Conservation (phyloP, 2,113 vertebrate genomes). For the Grallaria varia region DNA sequence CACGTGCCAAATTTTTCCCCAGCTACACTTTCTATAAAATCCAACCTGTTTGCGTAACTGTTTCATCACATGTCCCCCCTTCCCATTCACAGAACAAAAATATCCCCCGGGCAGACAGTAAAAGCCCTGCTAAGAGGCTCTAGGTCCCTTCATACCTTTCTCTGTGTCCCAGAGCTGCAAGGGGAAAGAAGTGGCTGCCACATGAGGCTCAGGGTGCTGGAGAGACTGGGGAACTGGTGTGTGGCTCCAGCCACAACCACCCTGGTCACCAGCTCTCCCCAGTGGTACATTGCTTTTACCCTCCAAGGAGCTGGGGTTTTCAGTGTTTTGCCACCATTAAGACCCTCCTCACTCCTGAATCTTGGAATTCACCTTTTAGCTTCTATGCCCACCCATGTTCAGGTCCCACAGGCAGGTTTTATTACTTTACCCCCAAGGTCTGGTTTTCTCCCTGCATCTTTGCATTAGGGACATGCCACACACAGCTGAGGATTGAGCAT, state of each 20-base stretch:
- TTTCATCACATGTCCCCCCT: background rate
- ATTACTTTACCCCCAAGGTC: background rate
- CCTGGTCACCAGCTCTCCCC: background rate
- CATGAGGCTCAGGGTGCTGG: rapidly evolving
- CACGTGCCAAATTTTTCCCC: background rate
- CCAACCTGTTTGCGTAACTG: rapidly evolving
- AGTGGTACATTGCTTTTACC: rapidly evolving
- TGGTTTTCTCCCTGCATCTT: background rate
- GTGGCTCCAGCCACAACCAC: background rate
- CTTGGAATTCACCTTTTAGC: background rate
- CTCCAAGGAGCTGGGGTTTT: background rate
- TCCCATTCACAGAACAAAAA: background rate
- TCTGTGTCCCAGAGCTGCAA: background rate
- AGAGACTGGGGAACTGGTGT: background rate
- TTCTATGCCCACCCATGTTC: background rate
- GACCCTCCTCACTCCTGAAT: background rate
- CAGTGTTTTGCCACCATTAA: background rate
- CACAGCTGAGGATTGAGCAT: background rate
- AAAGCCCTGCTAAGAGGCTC: background rate
- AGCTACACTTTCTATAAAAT: background rate
- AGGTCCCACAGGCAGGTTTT: background rate
- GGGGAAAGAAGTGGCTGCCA: background rate
- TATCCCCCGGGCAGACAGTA: background rate
- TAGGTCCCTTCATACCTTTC: rapidly evolving
- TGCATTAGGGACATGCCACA: background rate